Evolutionary conservation across 2,113 vertebrate species (phyloP).

Genomic region (Pluvialis apricaria): DNA sequence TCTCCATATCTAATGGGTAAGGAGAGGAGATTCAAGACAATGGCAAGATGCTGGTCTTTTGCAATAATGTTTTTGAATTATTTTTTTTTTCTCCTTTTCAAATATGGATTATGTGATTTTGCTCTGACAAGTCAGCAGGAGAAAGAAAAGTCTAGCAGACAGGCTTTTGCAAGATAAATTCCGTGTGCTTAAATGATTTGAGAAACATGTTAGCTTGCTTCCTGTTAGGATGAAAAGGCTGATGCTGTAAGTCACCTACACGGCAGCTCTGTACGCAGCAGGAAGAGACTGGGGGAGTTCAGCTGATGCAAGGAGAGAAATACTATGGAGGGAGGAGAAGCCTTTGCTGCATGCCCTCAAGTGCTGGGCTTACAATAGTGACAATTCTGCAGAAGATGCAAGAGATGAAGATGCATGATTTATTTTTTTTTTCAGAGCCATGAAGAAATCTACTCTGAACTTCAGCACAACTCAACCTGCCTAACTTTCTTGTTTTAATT

Average conservation of each 20-base stretch:
- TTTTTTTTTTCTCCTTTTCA: neutral
- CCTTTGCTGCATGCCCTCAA: neutral
- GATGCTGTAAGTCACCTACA: constrained; percentile 39
- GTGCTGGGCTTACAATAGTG: neutral
- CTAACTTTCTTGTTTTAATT: neutral
- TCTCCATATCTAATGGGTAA: neutral
- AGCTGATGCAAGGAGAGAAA: neutral
- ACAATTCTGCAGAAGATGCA: neutral
- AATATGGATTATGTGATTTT: neutral
- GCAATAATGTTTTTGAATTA: neutral
- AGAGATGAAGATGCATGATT: neutral
- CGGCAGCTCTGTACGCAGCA: constrained; percentile 15
- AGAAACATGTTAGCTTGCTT: constrained; percentile 57
- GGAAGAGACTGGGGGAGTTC: neutral
- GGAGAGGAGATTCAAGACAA: neutral
- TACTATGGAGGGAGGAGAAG: neutral
- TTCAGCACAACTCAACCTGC: neutral
- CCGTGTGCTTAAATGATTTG: constrained; percentile 59
- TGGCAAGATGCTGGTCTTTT: neutral
- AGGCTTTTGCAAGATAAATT: constrained; percentile 57
- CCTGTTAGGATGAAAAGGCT: constrained; percentile 47
- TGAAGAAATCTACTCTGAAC: neutral
- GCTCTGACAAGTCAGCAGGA: constrained; percentile 8
- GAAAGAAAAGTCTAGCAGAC: constrained; percentile 55
- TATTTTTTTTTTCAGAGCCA: neutral